Conservation (phyloP, 2,797 vertebrate genomes). For the Varecia variegata region DNA sequence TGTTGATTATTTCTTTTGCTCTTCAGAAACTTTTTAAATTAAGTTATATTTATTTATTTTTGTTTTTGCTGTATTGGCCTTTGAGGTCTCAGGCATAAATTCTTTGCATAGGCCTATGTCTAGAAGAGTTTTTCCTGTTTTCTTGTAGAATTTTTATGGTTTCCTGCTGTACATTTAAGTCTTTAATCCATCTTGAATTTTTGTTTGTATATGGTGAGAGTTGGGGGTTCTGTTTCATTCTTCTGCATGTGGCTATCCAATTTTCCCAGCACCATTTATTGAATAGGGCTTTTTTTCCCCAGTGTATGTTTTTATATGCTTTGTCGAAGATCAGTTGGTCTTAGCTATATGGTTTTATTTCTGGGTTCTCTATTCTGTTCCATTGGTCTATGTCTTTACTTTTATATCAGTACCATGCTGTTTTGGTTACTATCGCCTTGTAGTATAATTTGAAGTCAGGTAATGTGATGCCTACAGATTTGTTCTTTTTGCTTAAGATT, state of each 20-base stretch:
- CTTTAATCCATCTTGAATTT: background rate
- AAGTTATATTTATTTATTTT: background rate
- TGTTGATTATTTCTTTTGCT: background rate
- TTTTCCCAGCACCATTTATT: background rate
- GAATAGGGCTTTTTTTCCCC: background rate
- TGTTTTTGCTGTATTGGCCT: background rate
- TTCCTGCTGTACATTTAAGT: background rate
- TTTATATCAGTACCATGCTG: background rate
- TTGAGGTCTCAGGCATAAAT: background rate
- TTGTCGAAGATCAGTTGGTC: background rate
- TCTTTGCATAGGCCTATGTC: background rate
- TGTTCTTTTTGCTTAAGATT: background rate
- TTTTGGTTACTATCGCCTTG: background rate
- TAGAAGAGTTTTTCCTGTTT: background rate
- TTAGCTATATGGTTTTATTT: background rate
- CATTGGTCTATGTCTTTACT: background rate
- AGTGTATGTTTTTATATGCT: background rate
- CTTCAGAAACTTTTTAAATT: background rate
- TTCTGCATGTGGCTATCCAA: background rate
- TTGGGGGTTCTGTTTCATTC: background rate
- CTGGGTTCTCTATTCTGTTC: background rate
- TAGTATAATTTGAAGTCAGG: background rate
- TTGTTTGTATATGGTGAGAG: background rate
- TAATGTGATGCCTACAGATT: background rate
- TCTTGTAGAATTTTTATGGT: background rate